These are phyloP conservation scores for Saturnia pavonia DNA, from an alignment of 2,888 invertebrate genomes.

Conservation along the genomic window DNA sequence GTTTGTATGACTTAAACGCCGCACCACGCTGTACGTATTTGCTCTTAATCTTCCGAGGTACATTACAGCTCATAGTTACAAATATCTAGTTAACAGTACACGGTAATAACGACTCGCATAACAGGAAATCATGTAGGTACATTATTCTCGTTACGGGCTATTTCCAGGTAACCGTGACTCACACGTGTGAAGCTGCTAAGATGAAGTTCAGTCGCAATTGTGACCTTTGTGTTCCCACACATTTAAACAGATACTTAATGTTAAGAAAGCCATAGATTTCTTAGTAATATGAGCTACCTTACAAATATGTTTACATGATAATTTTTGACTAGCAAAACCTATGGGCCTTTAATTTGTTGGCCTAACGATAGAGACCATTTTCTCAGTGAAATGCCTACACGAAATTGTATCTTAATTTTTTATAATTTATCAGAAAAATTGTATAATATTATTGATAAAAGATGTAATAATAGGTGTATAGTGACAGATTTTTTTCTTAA, in stretches of 20 bases:
- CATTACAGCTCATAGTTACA: neutral
- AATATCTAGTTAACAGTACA: neutral
- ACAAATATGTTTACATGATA: neutral
- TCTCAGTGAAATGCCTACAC: too few species aligned
- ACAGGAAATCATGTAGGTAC: neutral
- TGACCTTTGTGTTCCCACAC: constrained; percentile 2
- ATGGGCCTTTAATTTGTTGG: neutral
- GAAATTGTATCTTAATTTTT: too few species aligned
- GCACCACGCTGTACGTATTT: too few species aligned
- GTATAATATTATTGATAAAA: too few species aligned
- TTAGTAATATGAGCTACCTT: neutral
- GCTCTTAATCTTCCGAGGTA: neutral
- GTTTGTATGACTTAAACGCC: too few species aligned
- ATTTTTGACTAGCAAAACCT: neutral
- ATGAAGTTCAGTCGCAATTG: neutral
- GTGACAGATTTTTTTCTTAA: too few species aligned
- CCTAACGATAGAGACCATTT: neutral
- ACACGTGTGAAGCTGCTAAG: neutral
- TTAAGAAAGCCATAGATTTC: neutral
- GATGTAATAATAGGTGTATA: too few species aligned
- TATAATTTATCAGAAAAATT: too few species aligned
- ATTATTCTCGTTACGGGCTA: neutral
- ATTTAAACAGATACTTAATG: neutral
- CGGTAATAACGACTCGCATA: neutral
- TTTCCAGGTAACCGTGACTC: neutral